Evolutionary conservation across 2,888 invertebrate genomes (phyloP).

Genomic region (Byasa hedistus): DNA sequence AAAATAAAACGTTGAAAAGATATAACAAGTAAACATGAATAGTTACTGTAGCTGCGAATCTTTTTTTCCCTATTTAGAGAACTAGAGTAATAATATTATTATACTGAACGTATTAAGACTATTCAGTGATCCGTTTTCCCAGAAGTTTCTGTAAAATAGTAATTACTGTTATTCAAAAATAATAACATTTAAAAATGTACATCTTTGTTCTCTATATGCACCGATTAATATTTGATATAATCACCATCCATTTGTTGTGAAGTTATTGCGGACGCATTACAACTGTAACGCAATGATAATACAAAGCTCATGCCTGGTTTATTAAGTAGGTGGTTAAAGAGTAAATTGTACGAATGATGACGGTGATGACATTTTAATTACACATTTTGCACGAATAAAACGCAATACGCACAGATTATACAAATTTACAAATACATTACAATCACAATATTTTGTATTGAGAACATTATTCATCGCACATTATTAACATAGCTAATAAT

Average conservation of each 20-base stretch:
- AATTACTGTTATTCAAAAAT: no score
- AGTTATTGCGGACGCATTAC: neutral
- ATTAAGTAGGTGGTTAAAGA: slow-evolving; percentile 11
- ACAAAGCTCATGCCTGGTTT: slow-evolving; percentile 19
- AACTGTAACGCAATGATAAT: neutral
- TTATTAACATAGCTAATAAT: neutral
- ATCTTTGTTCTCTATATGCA: no score
- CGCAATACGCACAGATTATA: neutral
- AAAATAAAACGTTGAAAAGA: no score
- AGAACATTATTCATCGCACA: neutral
- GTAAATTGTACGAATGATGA: neutral
- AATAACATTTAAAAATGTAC: no score
- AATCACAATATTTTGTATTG: neutral
- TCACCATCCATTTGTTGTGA: neutral
- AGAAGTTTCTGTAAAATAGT: no score
- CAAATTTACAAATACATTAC: neutral
- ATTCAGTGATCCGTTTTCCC: no score
- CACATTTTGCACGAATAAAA: slow-evolving; percentile 1
- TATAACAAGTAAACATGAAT: no score
- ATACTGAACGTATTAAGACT: no score
- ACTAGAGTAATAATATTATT: no score
- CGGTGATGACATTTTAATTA: slow-evolving; percentile 17
- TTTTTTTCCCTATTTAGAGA: no score
- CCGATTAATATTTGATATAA: no score
- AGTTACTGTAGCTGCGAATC: no score